Conservation (phyloP, 1,140 invertebrate species). For the Papilio xuthus region DNA sequence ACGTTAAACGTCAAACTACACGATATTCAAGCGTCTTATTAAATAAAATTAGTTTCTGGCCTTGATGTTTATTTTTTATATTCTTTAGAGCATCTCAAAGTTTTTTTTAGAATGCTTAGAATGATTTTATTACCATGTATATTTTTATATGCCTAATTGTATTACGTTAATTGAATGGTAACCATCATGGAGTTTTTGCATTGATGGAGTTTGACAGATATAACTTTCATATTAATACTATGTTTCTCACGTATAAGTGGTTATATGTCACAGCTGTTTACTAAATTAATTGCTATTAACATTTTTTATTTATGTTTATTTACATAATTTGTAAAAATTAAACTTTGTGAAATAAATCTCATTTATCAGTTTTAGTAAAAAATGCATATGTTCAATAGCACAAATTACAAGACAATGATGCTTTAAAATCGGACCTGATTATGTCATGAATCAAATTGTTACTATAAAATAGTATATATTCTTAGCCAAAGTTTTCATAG, state of each 20-base stretch:
- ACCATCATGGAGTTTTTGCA: conserved; percentile 33
- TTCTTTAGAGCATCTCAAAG: neutral
- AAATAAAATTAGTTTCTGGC: conserved; percentile 40
- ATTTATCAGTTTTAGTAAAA: neutral
- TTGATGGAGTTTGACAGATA: neutral
- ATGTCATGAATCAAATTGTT: neutral
- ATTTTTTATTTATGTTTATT: neutral
- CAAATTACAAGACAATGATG: neutral
- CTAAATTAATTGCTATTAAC: neutral
- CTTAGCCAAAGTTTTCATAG: no score
- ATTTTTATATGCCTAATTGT: neutral
- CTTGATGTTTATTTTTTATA: conserved; percentile 43
- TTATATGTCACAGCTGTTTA: neutral
- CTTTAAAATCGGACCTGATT: no score
- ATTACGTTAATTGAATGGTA: conserved; percentile 14
- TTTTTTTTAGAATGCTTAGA: neutral
- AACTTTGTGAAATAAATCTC: neutral
- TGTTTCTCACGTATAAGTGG: neutral
- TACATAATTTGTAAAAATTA: neutral
- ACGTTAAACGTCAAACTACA: conserved; percentile 42
- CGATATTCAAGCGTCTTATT: conserved; percentile 26
- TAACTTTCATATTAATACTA: conserved; percentile 23
- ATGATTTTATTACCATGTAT: neutral
- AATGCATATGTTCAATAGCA: neutral
- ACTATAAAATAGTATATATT: no score